Base-by-base conservation (phyloP, 2,888 invertebrate species). In the Embidobia sp. region DNA sequence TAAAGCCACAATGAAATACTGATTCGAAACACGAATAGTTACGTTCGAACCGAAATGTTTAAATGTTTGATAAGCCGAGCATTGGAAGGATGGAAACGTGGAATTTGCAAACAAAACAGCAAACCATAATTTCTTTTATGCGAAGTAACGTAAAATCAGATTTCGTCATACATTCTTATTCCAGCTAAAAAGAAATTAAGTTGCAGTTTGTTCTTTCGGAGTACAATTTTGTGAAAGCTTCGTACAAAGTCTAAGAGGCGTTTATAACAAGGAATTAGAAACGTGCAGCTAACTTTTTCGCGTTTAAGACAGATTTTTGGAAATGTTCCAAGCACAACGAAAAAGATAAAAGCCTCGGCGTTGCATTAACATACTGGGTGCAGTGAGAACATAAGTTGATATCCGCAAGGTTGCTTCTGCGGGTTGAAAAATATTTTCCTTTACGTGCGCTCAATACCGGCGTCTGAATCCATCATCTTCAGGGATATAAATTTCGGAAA, bases 321-420 rank as follows among this genome's bases (percentile, higher is more conserved):
- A 67, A n/a, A 11, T 8, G 29, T 40, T 67, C 67, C 67, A 57
- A 31, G 22, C n/a, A 48, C 4, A 26, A 37, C 8, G 26, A 19
- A 40, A 55, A 57, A 57, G 55, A 57, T 48, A 57, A 55, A 67
- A 67, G 37, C 55, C 15, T 67, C 22, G 48, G 5, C 55, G 37
- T 46, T 55, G 40, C 57, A 59, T 69, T 57, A 69, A 49, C 48
- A 59, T 69, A 15, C 42, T 31, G 16, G 8, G 16, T 11, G 48
- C 57, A 35, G 55, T 51, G 27, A 46, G 33, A 57, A 48, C 67
- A 48, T 67, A 69, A 69, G 69, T 57, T 57, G 40, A 49, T 69
- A 46, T 67, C 33, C 15, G 31, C 67, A 29, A 67, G 55, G 67
- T 57, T 57, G 46, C 48, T 69, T 69, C 10, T 26, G 29, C 46